Evolutionary conservation across 1,140 invertebrate species (phyloP).

Genomic region (Procambarus clarkii): DNA sequence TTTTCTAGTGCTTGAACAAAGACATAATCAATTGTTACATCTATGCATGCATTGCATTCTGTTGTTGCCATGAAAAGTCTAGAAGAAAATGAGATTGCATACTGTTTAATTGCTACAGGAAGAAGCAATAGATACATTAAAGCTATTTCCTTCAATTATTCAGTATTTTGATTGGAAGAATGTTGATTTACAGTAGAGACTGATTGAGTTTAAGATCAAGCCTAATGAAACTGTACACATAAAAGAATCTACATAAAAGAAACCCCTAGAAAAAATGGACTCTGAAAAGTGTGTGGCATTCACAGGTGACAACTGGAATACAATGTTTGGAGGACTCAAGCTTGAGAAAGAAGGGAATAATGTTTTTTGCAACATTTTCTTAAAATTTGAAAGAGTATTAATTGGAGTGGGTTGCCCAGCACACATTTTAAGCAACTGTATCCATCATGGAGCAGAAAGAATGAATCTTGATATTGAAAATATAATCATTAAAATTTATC

Average conservation of each 20-base stretch:
- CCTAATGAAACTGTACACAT: conserved; percentile 33
- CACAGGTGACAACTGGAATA: too few species aligned
- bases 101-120: too few species aligned
- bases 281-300: too few species aligned
- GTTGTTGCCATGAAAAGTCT: conserved; percentile 35
- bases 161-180: conserved; percentile 34
- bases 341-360: too few species aligned
- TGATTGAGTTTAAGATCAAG: conserved; percentile 29
- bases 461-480: conserved; percentile 56
- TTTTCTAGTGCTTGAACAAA: conserved; percentile 56
- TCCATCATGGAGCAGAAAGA: conserved; percentile 57
- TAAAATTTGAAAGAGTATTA: conserved; percentile 5
- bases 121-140: background rate
- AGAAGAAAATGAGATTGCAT: conserved; percentile 43
- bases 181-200: conserved; percentile 16
- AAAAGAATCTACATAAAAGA: conserved; percentile 26
- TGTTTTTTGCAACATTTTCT: too few species aligned
- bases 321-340: too few species aligned
- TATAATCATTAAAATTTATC: conserved; percentile 52
- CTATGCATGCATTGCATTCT: conserved; percentile 32
- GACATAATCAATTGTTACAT: conserved; percentile 26
- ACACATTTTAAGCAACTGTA: conserved; percentile 54
- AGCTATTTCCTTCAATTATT: conserved; percentile 56
- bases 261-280: conserved; percentile 6
- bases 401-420: conserved; percentile 58